Percentiles rank a stretch among this genome's conserved stretches.
phyloP scores from a whole-genome alignment of 23 tunicate species.

The Botrylloides violaceus region DNA sequence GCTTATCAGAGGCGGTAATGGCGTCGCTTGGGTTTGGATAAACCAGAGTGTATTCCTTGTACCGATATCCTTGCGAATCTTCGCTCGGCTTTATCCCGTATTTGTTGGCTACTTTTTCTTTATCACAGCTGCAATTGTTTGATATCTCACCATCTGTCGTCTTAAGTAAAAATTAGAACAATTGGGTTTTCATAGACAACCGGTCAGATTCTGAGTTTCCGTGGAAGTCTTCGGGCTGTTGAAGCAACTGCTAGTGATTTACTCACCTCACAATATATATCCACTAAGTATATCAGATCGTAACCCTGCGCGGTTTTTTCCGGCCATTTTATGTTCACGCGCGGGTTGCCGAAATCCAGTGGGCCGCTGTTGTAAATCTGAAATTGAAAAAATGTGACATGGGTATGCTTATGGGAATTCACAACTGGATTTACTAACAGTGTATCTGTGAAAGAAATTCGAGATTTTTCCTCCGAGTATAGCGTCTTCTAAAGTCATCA shows the following conservation, averaged over 20 bases:
- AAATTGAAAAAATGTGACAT: not conserved
- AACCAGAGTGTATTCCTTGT: not conserved
- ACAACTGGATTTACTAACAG: not conserved
- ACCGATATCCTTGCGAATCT: not conserved
- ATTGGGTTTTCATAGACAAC: no score
- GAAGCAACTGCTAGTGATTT: no score
- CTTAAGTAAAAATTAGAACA: no score
- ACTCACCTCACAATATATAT: constrained; percentile 35
- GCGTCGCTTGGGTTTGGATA: not conserved
- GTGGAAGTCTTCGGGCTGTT: no score
- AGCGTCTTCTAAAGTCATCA: constrained; percentile 9
- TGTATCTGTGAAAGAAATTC: constrained; percentile 7
- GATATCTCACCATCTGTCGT: not conserved
- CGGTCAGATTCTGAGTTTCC: no score
- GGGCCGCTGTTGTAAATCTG: constrained; percentile 51
- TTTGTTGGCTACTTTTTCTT: not conserved
- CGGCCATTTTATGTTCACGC: constrained; percentile 32
- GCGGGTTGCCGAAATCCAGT: constrained; percentile 11
- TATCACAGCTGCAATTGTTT: not conserved
- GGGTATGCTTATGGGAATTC: not conserved
- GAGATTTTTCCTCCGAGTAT: constrained; percentile 8
- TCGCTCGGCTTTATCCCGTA: constrained; percentile 2
- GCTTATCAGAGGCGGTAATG: not conserved
- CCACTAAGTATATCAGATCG: constrained; percentile 26
- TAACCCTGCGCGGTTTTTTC: constrained; percentile 17